These are phyloP conservation scores for Danaus melanippus DNA, from an alignment of 1,140 invertebrate species.

Conservation along the genomic window DNA sequence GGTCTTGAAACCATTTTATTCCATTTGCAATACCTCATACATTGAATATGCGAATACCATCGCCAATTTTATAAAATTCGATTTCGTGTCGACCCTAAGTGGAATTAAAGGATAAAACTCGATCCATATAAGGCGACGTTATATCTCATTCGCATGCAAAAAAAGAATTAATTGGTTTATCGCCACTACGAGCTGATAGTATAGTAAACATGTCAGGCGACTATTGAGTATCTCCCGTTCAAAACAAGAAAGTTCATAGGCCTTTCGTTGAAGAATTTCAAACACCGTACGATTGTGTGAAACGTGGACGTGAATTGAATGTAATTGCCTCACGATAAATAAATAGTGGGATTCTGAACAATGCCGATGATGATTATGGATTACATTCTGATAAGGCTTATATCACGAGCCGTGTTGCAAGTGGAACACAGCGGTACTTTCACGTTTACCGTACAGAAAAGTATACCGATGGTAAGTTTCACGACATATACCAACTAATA, in stretches of 20 bases:
- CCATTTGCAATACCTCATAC: slow-evolving; percentile 1
- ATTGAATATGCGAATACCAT: slow-evolving; percentile 6
- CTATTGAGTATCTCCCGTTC: slow-evolving; percentile 14
- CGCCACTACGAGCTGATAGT: no score
- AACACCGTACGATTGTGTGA: slow-evolving; percentile 60
- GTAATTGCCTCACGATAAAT: slow-evolving; percentile 46
- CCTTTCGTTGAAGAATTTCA: slow-evolving; percentile 46
- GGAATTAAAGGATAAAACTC: slow-evolving; percentile 8
- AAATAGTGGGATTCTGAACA: slow-evolving; percentile 38
- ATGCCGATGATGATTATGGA: slow-evolving; percentile 17
- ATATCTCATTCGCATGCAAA: no score
- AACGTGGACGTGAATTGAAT: slow-evolving; percentile 64
- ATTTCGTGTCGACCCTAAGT: not conserved
- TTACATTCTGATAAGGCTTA: slow-evolving; percentile 13
- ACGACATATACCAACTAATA: not conserved
- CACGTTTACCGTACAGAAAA: slow-evolving; percentile 46
- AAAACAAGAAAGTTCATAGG: slow-evolving; percentile 44
- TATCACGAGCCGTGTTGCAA: slow-evolving; percentile 45
- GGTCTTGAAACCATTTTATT: slow-evolving; percentile 26
- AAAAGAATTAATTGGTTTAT: no score
- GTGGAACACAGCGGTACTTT: slow-evolving; percentile 58
- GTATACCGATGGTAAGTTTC: slow-evolving; percentile 34
- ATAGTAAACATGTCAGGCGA: no score
- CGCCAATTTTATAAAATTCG: slow-evolving; percentile 10
- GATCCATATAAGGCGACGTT: no score